Evolutionary conservation across 2,888 invertebrate species (phyloP).

Genomic region (Polyommatus icarus): DNA sequence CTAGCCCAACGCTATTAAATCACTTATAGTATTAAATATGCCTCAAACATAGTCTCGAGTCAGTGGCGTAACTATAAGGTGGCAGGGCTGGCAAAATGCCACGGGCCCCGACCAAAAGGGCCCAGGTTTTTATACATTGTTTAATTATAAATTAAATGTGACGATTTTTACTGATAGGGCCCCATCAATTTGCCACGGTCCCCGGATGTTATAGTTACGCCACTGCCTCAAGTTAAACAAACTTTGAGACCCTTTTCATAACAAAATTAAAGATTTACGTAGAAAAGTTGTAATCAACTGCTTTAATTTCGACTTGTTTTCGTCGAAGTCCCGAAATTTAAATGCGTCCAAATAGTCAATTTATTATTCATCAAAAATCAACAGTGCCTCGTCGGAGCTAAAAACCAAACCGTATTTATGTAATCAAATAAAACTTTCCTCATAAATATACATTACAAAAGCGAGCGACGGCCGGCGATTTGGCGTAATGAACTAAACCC

Average conservation of each 20-base stretch:
- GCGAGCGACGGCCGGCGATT: neutral
- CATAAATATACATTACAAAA: neutral
- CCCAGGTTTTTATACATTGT: too few relatives aligned
- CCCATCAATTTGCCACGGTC: too few relatives aligned
- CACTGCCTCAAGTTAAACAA: too few relatives aligned
- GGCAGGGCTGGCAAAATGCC: too few relatives aligned
- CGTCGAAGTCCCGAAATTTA: neutral
- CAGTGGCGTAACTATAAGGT: too few relatives aligned
- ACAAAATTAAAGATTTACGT: neutral
- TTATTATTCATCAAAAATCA: constrained; percentile 20
- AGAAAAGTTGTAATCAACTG: neutral
- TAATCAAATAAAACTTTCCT: constrained; percentile 9
- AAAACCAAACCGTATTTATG: constrained; percentile 13
- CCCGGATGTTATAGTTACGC: too few relatives aligned
- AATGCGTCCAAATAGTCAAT: neutral
- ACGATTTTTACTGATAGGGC: too few relatives aligned
- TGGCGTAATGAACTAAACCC: constrained; percentile 10
- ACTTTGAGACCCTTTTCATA: neutral
- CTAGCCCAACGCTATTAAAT: too few relatives aligned
- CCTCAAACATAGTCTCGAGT: too few relatives aligned
- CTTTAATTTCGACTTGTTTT: neutral
- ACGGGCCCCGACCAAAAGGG: too few relatives aligned
- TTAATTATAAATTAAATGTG: too few relatives aligned
- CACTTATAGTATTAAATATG: too few relatives aligned
- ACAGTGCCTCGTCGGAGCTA: neutral